Conservation (phyloP, 2,797 vertebrate species). For the Manis crassicaudata region DNA sequence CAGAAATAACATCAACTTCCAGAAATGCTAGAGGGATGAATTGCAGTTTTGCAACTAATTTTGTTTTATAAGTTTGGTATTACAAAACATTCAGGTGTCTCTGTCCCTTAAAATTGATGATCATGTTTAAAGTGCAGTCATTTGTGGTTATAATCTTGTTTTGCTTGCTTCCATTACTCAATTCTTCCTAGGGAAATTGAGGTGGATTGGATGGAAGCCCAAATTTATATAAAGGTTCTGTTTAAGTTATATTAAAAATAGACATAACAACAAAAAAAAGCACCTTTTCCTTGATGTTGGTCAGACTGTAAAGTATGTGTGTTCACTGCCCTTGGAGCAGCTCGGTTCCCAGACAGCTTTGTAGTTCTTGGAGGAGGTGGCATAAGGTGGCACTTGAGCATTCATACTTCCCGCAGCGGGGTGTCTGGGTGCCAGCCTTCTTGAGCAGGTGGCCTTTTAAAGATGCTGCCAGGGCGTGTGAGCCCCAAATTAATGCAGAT, state of each 20-base stretch:
- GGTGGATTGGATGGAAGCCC: slow-evolving; percentile 61
- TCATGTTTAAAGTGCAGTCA: slow-evolving; percentile 75
- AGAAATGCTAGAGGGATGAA: slow-evolving; percentile 83
- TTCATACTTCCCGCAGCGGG: slow-evolving; percentile 5
- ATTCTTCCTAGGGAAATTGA: slow-evolving; percentile 52
- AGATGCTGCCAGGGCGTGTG: slow-evolving; percentile 15
- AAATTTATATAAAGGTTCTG: slow-evolving; percentile 74
- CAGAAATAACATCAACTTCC: slow-evolving; percentile 84
- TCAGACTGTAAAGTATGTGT: slow-evolving; percentile 70
- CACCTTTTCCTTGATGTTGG: slow-evolving; percentile 62
- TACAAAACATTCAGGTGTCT: slow-evolving; percentile 80
- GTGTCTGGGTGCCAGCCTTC: background rate
- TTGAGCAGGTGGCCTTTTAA: slow-evolving; percentile 70
- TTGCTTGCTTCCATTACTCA: slow-evolving; percentile 66
- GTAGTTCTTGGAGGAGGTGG: slow-evolving; percentile 72
- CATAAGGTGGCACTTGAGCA: slow-evolving; percentile 68
- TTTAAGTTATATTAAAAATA: slow-evolving; percentile 76
- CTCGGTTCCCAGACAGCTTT: slow-evolving; percentile 74
- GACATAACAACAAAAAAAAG: slow-evolving; percentile 38
- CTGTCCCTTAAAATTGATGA: slow-evolving; percentile 81
- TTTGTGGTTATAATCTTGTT: slow-evolving; percentile 72
- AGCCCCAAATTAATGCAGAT: slow-evolving; percentile 9
- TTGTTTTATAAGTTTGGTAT: slow-evolving; percentile 84
- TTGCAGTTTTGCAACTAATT: slow-evolving; percentile 82
- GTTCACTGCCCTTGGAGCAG: slow-evolving; percentile 77